Conservation (phyloP, 2,888 invertebrate genomes). For the Horisme vitalbata region DNA sequence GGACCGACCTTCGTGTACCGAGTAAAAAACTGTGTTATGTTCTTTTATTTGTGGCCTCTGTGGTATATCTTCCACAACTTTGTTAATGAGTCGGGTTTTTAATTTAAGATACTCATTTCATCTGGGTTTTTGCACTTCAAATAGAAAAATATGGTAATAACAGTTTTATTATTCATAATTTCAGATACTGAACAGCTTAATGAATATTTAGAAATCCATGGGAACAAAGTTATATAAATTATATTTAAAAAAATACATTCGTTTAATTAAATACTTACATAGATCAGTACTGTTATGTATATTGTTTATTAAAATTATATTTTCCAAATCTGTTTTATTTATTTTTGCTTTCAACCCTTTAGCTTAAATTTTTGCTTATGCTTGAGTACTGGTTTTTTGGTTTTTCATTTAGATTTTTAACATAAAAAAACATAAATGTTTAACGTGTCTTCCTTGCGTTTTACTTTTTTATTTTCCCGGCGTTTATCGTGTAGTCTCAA, state of each 20-base stretch:
- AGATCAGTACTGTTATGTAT: conserved; percentile 29
- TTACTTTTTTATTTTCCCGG: too few relatives aligned
- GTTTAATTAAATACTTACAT: conserved; percentile 32
- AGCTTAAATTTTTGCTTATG: conserved; percentile 8
- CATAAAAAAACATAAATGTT: too few relatives aligned
- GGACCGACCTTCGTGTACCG: too few relatives aligned
- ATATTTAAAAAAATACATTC: conserved; percentile 9
- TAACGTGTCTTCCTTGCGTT: too few relatives aligned
- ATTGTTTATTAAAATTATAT: conserved; percentile 26
- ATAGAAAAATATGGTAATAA: too few relatives aligned
- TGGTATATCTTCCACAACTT: too few relatives aligned
- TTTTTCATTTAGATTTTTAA: conserved; percentile 6
- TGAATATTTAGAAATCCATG: conserved; percentile 45
- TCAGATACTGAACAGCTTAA: conserved; percentile 52
- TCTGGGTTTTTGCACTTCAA: not conserved
- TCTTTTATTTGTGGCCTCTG: too few relatives aligned
- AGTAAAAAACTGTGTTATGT: too few relatives aligned
- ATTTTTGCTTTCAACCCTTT: conserved; percentile 36
- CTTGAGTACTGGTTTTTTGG: not conserved
- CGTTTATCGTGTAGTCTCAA: too few relatives aligned
- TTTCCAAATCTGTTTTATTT: conserved; percentile 41
- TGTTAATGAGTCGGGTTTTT: too few relatives aligned
- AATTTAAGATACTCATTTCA: too few relatives aligned
- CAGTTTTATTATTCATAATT: conserved; percentile 28
- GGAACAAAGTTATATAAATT: conserved; percentile 24